Conservation (phyloP, 2,113 vertebrate genomes). For the Lamprotornis superbus region DNA sequence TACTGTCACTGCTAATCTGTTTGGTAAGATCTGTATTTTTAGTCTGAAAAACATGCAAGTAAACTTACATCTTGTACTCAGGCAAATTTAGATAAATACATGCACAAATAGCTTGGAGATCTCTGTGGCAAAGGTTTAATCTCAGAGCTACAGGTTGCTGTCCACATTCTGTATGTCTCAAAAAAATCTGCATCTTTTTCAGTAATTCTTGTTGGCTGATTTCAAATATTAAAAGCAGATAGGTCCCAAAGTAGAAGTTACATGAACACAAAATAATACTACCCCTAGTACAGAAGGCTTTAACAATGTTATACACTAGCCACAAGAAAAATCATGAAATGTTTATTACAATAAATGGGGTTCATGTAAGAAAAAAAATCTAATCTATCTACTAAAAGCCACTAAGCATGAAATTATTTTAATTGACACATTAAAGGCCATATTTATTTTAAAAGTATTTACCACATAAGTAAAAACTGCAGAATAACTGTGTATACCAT, state of each 20-base stretch:
- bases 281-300: background rate
- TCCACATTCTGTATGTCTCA: background rate
- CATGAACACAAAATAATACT: background rate
- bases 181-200: background rate
- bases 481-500: background rate
- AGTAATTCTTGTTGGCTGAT: background rate
- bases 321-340: background rate
- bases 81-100: background rate
- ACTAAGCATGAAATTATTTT: background rate
- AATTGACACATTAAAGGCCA: background rate
- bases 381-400: background rate
- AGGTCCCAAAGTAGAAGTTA: background rate
- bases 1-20: background rate
- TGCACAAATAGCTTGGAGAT: background rate
- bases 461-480: background rate
- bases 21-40: background rate
- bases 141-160: background rate
- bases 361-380: background rate
- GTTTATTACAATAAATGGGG: background rate
- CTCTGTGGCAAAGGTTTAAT: background rate
- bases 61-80: accelerated
- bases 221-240: background rate
- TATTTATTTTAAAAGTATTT: background rate
- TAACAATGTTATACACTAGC: background rate
- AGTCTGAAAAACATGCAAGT: background rate